Conservation (phyloP, 2,888 invertebrate species). For the Dryadula phaetusa region DNA sequence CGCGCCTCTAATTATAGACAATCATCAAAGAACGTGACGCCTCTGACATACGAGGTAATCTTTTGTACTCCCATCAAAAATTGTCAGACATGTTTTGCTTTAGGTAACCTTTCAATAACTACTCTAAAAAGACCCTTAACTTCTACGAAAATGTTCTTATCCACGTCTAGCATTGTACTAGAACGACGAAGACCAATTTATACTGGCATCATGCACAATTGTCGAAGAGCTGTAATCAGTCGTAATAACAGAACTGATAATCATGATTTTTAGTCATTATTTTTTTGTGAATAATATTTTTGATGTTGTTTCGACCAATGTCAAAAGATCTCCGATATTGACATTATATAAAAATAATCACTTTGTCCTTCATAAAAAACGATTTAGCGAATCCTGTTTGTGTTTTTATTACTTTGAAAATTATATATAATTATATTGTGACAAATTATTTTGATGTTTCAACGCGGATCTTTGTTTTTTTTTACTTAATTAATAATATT, state of each 20-base stretch:
- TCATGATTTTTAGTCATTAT: constrained; percentile 69
- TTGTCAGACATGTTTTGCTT: constrained; percentile 71
- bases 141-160: constrained; percentile 48
- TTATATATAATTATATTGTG: constrained; percentile 41
- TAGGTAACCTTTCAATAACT: constrained; percentile 65
- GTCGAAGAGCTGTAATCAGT: constrained; percentile 78
- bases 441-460: constrained; percentile 42
- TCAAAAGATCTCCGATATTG: constrained; percentile 77
- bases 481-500: constrained; percentile 1
- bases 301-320: constrained; percentile 70
- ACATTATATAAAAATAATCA: constrained; percentile 71
- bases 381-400: constrained; percentile 43
- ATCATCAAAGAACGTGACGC: constrained; percentile 73
- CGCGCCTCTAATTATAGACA: constrained; percentile 77
- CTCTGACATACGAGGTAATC: constrained; percentile 79
- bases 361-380: constrained; percentile 43
- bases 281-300: constrained; percentile 71
- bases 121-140: constrained; percentile 51
- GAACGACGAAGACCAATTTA: constrained; percentile 54
- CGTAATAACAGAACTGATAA: constrained; percentile 73
- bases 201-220: constrained; percentile 61
- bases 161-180: constrained; percentile 30
- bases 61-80: constrained; percentile 76
- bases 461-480: constrained; percentile 42
- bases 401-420: constrained; percentile 33